Base-by-base conservation (phyloP, 2,113 vertebrate species). In the Nannobrachium achirus region DNA sequence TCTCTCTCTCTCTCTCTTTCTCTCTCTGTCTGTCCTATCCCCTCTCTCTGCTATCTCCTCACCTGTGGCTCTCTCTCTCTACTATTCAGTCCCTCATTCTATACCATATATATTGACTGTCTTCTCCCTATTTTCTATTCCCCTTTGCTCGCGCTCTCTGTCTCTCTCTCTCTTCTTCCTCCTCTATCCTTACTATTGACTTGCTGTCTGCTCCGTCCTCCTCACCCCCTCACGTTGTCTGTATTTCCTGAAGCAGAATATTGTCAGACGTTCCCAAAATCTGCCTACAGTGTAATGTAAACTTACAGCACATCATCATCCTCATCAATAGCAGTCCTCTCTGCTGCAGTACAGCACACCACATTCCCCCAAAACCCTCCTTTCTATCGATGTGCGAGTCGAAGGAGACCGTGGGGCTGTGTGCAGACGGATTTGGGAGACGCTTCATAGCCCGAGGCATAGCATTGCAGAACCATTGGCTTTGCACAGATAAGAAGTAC, bases 21-120 rank as follows among this genome's bases (percentile, higher is more conserved):
- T 79, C 60, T 73, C 52, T 64, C 72, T 70, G 53, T 46, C 81
- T 84, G 75, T 13, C 56, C 25, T 74, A 69, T 75, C 78, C 83
- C 84, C 80, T 82, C 71, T 70, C 55, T 56, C 49, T 59, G 61
- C 75, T 33, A 9, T 51, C 58, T 66, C 50, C 53, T 58, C 59
- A 70, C 66, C 71, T 58, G 69, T 48, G 11, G 11, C 13, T 48
- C 10, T 48, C 45, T 48, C 11, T 48, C 57, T 67, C 68, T 67
- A 33, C 25, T 5, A 61, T 33, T 33, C 25, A 33, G 56, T 10
- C 38, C 51, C 38, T 25, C 25, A 33, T 33, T 33, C 25, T 4
- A 33, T 33, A 33, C 25, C 6, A 5, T 33, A 33, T 33, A 33
- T 33, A 33, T n/a, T n/a, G n/a, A n/a, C n/a, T n/a, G n/a, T n/a